phyloP scores from a whole-genome alignment of 2,888 invertebrate genomes.

The Ennomos erosarius region DNA sequence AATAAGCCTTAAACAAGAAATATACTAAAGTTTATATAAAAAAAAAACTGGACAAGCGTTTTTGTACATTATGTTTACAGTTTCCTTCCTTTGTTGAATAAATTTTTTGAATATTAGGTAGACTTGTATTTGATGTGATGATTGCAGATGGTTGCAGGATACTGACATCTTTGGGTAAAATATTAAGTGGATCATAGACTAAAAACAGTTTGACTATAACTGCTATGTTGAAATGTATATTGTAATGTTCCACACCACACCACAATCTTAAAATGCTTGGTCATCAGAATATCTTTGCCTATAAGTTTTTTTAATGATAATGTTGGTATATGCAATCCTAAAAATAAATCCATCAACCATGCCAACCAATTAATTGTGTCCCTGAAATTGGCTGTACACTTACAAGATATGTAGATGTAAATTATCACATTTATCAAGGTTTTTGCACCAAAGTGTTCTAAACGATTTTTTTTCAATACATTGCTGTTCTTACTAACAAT shows the following conservation, averaged over 20 bases:
- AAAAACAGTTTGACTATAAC: no score
- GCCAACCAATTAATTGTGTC: no score
- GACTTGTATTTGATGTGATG: no score
- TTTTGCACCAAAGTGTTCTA: conserved; percentile 47
- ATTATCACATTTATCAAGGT: conserved; percentile 45
- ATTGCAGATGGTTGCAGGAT: no score
- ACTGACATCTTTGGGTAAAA: no score
- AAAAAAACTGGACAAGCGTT: background rate
- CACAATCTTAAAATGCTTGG: no score
- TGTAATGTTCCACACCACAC: no score
- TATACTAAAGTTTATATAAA: background rate
- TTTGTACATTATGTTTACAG: background rate
- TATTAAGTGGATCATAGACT: no score
- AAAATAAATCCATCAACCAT: conserved; percentile 13
- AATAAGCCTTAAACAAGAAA: background rate
- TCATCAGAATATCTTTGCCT: no score
- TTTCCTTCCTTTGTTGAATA: no score
- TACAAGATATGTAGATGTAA: conserved; percentile 45
- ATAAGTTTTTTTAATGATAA: background rate
- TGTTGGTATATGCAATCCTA: background rate
- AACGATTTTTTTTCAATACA: conserved; percentile 21
- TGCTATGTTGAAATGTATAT: no score
- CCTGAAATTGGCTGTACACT: conserved; percentile 53
- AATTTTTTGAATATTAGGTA: no score
- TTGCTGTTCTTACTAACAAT: conserved; percentile 16